Conservation (phyloP, 37 sponge, comb jelly and placozoan genomes). For the Aplysina aerophoba region DNA sequence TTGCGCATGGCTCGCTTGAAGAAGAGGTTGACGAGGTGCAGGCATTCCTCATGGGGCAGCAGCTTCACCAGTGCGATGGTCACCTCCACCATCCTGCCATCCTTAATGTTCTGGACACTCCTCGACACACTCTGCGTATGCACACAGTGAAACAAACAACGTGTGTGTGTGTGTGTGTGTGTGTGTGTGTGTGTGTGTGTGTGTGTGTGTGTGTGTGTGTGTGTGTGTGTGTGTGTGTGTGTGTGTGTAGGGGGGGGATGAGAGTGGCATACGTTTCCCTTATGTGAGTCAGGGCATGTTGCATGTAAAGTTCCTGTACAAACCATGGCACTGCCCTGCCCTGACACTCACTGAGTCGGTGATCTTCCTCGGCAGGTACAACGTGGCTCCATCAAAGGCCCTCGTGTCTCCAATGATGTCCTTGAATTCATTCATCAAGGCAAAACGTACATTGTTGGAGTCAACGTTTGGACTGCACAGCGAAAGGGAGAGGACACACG, state of each 20-base stretch:
- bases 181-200: slow-evolving; percentile 26
- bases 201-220: slow-evolving; percentile 28
- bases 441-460: slow-evolving; percentile 53
- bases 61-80: slow-evolving; percentile 65
- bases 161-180: slow-evolving; percentile 26
- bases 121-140: background rate
- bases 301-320: background rate
- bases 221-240: slow-evolving; percentile 14
- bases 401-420: slow-evolving; percentile 80
- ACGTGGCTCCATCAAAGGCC: slow-evolving; percentile 87
- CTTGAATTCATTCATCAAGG: slow-evolving; percentile 58
- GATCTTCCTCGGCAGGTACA: slow-evolving; percentile 79
- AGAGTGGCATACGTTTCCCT: background rate
- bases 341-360: slow-evolving; percentile 56
- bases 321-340: background rate
- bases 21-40: slow-evolving; percentile 83
- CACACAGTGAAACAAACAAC: too few species aligned
- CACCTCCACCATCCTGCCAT: slow-evolving; percentile 63
- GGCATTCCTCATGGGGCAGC: slow-evolving; percentile 58
- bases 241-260: background rate
- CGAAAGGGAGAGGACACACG: background rate
- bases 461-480: slow-evolving; percentile 65
- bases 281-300: background rate
- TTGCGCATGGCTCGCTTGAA: slow-evolving; percentile 65
- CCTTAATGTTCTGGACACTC: slow-evolving; percentile 33